These are phyloP conservation scores for Sceloporus tristichus DNA, from an alignment of 2,113 vertebrate genomes.

Conservation along the genomic window DNA sequence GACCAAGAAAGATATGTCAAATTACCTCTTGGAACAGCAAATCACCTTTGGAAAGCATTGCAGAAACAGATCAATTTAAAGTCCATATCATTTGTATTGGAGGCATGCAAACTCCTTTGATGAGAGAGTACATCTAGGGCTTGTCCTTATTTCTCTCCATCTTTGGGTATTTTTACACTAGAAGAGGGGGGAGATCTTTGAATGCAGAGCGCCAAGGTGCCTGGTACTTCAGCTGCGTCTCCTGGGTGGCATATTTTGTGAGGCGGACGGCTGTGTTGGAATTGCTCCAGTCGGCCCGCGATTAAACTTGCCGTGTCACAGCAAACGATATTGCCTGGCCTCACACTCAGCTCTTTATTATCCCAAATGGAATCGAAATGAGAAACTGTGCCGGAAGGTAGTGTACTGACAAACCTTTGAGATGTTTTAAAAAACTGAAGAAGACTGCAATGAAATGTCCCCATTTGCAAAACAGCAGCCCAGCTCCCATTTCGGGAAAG, in stretches of 20 bases:
- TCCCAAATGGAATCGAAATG: conserved; percentile 32
- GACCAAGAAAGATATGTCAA: neutral
- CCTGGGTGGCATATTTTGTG: neutral
- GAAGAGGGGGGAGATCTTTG: neutral
- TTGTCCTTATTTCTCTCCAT: conserved; percentile 18
- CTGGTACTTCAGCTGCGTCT: neutral
- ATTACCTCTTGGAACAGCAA: neutral
- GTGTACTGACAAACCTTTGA: conserved; percentile 36
- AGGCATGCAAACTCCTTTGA: conserved; percentile 6
- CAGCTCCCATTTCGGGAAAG: conserved; percentile 33
- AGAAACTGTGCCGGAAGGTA: conserved; percentile 37
- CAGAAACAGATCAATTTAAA: conserved; percentile 61
- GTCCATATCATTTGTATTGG: conserved; percentile 35
- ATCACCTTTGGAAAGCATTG: neutral
- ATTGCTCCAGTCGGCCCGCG: neutral
- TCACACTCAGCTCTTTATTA: neutral
- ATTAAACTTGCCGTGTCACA: neutral
- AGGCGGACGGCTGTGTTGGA: neutral
- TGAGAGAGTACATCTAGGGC: neutral
- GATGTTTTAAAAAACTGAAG: conserved; percentile 8
- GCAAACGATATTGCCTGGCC: neutral
- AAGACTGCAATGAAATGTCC: conserved; percentile 29
- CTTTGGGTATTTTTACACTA: conserved; percentile 7
- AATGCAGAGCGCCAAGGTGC: neutral
- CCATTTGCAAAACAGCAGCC: neutral